A percentile compares a stretch with the other conserved stretches of the same genome.
These are phyloP conservation scores for Solea senegalensis DNA, from an alignment of 2,113 vertebrate genomes.

Conservation along the genomic window DNA sequence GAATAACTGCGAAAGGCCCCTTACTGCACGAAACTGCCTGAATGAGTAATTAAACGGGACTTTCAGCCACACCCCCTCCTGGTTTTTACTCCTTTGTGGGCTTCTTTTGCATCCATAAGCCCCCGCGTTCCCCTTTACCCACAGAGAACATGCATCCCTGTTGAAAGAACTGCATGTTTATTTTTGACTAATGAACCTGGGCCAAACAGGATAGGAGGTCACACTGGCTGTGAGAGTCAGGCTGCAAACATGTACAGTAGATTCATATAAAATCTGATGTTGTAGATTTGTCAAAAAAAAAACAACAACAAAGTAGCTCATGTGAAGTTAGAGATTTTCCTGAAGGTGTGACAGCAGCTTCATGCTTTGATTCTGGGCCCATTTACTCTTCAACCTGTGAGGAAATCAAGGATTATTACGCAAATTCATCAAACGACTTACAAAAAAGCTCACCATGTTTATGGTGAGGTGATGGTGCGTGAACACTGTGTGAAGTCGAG, in stretches of 20 bases:
- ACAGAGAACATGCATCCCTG: conserved; percentile 8
- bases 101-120: conserved; percentile 23
- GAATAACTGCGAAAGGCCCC: neutral
- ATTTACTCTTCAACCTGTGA: conserved; percentile 20
- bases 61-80: neutral
- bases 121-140: conserved; percentile 3
- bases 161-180: conserved; percentile 40
- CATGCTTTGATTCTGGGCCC: neutral
- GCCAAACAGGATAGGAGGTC: conserved; percentile 47
- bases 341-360: conserved; percentile 1
- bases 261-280: conserved; percentile 24
- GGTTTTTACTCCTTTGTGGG: conserved; percentile 14
- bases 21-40: conserved; percentile 18
- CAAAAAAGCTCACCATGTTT: conserved; percentile 13
- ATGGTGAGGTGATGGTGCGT: conserved; percentile 36
- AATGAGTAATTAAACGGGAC: conserved; percentile 1
- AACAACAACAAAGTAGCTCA: too few relatives aligned
- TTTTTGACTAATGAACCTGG: conserved; percentile 52
- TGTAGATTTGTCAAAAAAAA: conserved; percentile 29
- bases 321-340: too few relatives aligned
- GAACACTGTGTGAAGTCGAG: conserved; percentile 27
- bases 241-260: conserved; percentile 18
- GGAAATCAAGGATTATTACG: neutral
- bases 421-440: neutral
- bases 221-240: conserved; percentile 20